phyloP scores from a whole-genome alignment of 2,113 vertebrate species.

The Halcyon senegalensis region DNA sequence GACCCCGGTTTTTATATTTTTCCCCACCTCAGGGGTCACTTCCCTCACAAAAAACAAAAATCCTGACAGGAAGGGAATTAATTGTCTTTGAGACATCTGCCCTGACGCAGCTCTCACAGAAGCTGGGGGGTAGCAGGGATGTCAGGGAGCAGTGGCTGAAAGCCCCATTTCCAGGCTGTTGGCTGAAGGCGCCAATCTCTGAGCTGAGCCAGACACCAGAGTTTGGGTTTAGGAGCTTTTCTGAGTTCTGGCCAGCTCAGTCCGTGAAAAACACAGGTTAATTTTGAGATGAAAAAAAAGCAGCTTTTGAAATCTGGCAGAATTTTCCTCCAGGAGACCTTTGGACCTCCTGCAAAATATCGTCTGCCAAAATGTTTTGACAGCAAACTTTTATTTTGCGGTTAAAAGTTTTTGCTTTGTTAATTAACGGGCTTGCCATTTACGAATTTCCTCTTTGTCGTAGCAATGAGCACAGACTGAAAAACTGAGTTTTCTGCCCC shows the following conservation, averaged over 20 bases:
- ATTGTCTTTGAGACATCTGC: not conserved
- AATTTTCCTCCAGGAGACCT: not conserved
- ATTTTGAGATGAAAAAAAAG: not conserved
- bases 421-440: not conserved
- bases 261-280: not conserved
- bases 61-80: not conserved
- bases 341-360: not conserved
- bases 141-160: not conserved
- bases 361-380: fast-evolving
- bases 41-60: not conserved
- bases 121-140: not conserved
- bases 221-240: not conserved
- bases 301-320: not conserved
- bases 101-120: not conserved
- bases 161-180: not conserved
- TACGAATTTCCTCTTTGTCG: not conserved
- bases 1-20: not conserved
- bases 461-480: not conserved
- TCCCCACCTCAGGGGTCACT: not conserved
- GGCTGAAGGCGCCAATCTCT: not conserved
- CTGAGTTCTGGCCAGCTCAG: not conserved
- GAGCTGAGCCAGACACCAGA: not conserved
- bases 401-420: not conserved
- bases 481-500: not conserved
- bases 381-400: not conserved